phyloP scores from a whole-genome alignment of 2,888 invertebrate species.

The Eupelmus urozonus region DNA sequence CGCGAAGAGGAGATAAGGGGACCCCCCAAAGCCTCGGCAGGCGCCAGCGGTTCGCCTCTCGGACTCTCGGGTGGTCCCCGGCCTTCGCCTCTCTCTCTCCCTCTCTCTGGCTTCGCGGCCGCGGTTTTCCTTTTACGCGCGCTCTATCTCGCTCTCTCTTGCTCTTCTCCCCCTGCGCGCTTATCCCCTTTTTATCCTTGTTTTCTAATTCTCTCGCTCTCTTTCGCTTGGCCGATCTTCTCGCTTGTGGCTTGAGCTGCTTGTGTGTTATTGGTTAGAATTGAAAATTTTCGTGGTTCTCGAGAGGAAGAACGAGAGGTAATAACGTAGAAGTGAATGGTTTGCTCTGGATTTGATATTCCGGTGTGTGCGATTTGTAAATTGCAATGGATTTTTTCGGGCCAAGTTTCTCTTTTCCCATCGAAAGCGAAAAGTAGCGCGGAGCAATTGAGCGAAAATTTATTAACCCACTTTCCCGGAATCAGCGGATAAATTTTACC shows the following conservation, averaged over 20 bases:
- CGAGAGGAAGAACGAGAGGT: no score
- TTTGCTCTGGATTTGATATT: no score
- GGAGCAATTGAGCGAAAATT: no score
- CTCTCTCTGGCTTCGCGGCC: constrained; percentile 40
- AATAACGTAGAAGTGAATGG: no score
- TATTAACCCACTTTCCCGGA: no score
- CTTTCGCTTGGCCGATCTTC: constrained; percentile 28
- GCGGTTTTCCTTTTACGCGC: constrained; percentile 56
- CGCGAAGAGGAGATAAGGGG: constrained; percentile 72
- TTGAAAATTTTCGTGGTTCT: constrained; percentile 28
- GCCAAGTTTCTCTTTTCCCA: no score
- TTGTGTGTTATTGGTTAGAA: constrained; percentile 43
- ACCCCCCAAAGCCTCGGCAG: constrained; percentile 75
- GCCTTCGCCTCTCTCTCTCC: constrained; percentile 60
- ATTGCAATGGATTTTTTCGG: no score
- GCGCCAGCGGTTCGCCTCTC: constrained; percentile 75
- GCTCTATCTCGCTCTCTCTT: constrained; percentile 26
- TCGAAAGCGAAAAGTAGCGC: no score
- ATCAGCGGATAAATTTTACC: no score
- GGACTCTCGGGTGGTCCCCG: constrained; percentile 75
- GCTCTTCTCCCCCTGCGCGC: constrained; percentile 59
- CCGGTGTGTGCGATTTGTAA: no score
- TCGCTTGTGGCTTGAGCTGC: constrained; percentile 1
- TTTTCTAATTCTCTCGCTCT: constrained; percentile 50
- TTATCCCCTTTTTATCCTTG: constrained; percentile 38